Conservation (phyloP, 2,797 vertebrate species). For the Notoglanidium macrostoma region DNA sequence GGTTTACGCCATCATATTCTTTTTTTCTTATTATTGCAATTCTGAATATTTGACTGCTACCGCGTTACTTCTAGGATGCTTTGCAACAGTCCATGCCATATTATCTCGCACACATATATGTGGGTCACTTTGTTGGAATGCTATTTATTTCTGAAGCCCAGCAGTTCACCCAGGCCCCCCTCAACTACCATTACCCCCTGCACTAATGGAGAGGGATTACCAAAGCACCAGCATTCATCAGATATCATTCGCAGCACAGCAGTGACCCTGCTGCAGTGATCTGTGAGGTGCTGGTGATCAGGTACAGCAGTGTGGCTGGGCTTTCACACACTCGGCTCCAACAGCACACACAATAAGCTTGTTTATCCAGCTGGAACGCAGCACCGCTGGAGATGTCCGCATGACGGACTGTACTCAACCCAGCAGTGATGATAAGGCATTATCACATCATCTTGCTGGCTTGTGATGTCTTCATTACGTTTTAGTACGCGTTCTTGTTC, state of each 20-base stretch:
- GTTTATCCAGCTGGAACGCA: neutral
- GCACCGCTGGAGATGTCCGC: neutral
- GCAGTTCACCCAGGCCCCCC: neutral
- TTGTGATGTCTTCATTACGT: neutral
- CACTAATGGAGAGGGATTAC: neutral
- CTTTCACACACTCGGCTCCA: neutral
- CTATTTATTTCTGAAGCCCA: neutral
- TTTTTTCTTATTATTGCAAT: neutral
- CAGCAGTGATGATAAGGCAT: neutral
- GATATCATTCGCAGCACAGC: neutral
- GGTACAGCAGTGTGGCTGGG: neutral
- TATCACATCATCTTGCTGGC: neutral
- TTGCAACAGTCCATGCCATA: neutral
- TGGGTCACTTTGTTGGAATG: neutral
- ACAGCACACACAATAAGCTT: neutral
- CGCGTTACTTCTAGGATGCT: neutral
- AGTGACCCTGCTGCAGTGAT: neutral
- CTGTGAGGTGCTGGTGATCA: neutral
- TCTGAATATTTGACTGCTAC: neutral
- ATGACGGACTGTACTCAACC: neutral
- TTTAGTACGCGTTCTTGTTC: neutral
- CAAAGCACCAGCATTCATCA: neutral
- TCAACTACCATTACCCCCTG: neutral
- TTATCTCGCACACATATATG: neutral
- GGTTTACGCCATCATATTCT: neutral